These are phyloP conservation scores for Conomelus anceps DNA, from an alignment of 2,888 invertebrate species.

Conservation along the genomic window DNA sequence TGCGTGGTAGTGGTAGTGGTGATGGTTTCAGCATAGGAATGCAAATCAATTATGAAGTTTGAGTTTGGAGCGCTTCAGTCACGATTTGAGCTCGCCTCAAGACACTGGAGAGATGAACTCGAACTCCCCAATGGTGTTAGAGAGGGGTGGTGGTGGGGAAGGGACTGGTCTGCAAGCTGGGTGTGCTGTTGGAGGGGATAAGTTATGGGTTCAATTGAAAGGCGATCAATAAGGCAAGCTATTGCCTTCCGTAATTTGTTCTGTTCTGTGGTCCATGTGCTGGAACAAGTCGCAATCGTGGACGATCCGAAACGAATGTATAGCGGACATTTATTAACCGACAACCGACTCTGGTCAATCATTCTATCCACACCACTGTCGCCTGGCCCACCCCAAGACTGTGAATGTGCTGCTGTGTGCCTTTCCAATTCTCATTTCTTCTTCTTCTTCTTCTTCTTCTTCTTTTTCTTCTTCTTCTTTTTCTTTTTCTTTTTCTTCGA, in stretches of 20 bases:
- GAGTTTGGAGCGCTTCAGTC: neutral
- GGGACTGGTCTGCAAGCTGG: neutral
- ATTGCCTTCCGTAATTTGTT: neutral
- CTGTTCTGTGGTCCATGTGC: neutral
- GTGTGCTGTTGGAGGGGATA: neutral
- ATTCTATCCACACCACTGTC: neutral
- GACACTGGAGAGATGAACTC: neutral
- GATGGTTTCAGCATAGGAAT: neutral
- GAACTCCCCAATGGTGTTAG: neutral
- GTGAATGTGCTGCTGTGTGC: too few species aligned
- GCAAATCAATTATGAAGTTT: neutral
- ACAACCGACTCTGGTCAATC: neutral
- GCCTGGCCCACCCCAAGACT: neutral
- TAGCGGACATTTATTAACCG: neutral
- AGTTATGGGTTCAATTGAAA: neutral
- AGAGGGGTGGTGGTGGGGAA: neutral
- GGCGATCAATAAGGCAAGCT: neutral
- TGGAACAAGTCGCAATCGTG: neutral
- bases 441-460: neutral
- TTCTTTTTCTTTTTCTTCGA: too few species aligned
- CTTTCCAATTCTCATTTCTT: neutral
- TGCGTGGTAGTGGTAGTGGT: neutral
- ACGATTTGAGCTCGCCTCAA: neutral
- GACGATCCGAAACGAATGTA: neutral
- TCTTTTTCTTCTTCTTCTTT: neutral